Percentiles rank a stretch among this genome's conserved stretches.
phyloP scores from a whole-genome alignment of 1,140 invertebrate genomes.

The Megalonaias nervosa region DNA sequence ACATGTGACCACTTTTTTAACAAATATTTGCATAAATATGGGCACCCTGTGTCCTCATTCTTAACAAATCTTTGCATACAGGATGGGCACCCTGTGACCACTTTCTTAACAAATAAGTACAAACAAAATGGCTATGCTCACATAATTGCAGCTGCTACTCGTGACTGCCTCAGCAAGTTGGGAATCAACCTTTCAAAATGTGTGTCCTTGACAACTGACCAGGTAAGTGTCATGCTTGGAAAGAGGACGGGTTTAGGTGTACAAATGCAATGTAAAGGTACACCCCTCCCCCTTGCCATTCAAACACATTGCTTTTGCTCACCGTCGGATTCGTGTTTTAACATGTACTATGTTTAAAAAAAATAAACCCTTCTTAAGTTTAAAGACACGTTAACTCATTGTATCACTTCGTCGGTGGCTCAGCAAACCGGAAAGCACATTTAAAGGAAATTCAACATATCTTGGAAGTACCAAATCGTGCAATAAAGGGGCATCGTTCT shows the following conservation, averaged over 20 bases:
- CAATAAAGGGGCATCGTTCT: conserved; percentile 10
- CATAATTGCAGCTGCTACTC: conserved; percentile 5
- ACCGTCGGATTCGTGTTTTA: not conserved
- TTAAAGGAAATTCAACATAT: conserved; percentile 14
- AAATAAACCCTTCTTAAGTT: not conserved
- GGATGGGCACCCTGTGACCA: not conserved
- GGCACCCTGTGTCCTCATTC: too few species aligned
- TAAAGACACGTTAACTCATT: not conserved
- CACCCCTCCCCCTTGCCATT: conserved; percentile 15
- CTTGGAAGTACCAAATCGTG: conserved; percentile 5
- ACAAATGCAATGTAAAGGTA: conserved; percentile 2
- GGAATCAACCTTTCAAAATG: not conserved
- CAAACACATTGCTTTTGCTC: conserved; percentile 12
- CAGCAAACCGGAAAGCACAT: not conserved
- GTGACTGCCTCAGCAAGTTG: not conserved
- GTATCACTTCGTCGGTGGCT: conserved; percentile 8
- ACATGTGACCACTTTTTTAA: too few species aligned
- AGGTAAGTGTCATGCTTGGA: conserved; percentile 4
- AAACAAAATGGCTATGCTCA: conserved; percentile 2
- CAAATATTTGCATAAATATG: too few species aligned
- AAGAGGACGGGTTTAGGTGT: conserved; percentile 8
- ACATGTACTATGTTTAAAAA: not conserved
- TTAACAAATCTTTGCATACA: too few species aligned
- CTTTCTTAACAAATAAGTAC: conserved; percentile 4
- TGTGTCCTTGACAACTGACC: conserved; percentile 10